Base-by-base conservation (phyloP, 2,888 invertebrate species). In the Eupeodes latifasciatus region DNA sequence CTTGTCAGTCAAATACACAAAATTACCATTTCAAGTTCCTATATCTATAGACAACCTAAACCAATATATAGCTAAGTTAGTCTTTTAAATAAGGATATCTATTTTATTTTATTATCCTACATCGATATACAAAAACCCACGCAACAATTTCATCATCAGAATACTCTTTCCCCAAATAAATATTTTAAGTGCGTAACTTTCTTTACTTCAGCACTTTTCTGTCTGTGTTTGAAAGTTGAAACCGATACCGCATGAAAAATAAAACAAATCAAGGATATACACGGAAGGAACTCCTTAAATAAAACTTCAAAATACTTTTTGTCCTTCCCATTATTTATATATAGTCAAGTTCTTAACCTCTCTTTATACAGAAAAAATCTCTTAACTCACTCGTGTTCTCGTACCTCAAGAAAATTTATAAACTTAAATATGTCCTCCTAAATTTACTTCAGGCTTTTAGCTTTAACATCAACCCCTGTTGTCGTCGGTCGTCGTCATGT, bases 251-350 rank as follows among this genome's bases (percentile, higher is more conserved):
- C 27, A 34, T 72, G 40, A 5, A 40, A 14, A 27, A n/a, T 27
- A 72, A 34, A 44, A 12, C 44, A 72, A 72, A 47, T 72, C 72
- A 72, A 72, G 72, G 47, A 72, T 27, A 44, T 27, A 10, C 27
- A 27, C 40, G 72, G 71, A 72, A 72, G 57, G 57, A 72, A 49
- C n/a, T 47, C 34, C 47, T 34, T 14, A 72, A 72, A 59, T n/a
- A 19, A 19, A 55, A 47, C 27, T 72, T 72, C 47, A 49, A 44
- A 11, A n/a, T 12, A 55, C 44, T 44, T 55, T 69, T 71, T 67
- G 67, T 51, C 49, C 51, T 16, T 16, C 12, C 14, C 5, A 10
- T 40, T 44, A 12, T 40, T 40, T 40, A 36, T 36, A 36, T 36
- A 19, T 64, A 64, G 44, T 47, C 64, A 40, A 55, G 16, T 9